Percentiles rank a stretch among this genome's conserved stretches.
phyloP scores from a whole-genome alignment of 2,797 vertebrate species.

The Galagoides demidoff region DNA sequence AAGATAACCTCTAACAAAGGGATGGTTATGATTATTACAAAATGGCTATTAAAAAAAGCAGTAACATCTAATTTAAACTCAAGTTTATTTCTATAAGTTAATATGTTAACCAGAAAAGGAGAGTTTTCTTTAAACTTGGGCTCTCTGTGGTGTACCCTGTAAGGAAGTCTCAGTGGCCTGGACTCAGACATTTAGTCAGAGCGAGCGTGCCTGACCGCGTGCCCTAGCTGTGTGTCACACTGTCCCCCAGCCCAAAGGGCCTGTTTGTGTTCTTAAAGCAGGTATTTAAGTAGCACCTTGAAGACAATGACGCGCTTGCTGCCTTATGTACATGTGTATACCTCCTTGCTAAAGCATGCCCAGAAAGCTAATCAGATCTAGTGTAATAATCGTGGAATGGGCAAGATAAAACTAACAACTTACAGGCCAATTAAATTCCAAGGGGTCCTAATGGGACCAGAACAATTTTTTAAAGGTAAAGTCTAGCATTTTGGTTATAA shows the following conservation, averaged over 20 bases:
- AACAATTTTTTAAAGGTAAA: neutral
- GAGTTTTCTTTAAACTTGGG: neutral
- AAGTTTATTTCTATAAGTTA: neutral
- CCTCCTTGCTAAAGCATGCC: neutral
- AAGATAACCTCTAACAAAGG: constrained; percentile 32
- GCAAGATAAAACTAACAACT: neutral
- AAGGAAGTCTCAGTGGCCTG: neutral
- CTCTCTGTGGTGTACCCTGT: neutral
- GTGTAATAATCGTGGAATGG: neutral
- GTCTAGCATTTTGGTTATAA: neutral
- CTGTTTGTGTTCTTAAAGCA: neutral
- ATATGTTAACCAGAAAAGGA: neutral
- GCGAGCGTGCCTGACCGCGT: too few relatives aligned
- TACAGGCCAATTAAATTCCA: neutral
- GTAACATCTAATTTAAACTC: constrained; percentile 1
- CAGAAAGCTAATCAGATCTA: neutral
- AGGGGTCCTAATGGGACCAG: neutral
- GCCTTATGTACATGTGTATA: neutral
- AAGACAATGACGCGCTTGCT: neutral
- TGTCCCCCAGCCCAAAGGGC: neutral
- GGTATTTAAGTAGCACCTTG: constrained; percentile 2
- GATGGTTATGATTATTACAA: neutral
- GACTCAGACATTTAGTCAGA: neutral
- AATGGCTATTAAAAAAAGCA: neutral
- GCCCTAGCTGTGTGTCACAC: neutral